Base-by-base conservation (phyloP, 2,113 vertebrate species). In the Columba janthina region DNA sequence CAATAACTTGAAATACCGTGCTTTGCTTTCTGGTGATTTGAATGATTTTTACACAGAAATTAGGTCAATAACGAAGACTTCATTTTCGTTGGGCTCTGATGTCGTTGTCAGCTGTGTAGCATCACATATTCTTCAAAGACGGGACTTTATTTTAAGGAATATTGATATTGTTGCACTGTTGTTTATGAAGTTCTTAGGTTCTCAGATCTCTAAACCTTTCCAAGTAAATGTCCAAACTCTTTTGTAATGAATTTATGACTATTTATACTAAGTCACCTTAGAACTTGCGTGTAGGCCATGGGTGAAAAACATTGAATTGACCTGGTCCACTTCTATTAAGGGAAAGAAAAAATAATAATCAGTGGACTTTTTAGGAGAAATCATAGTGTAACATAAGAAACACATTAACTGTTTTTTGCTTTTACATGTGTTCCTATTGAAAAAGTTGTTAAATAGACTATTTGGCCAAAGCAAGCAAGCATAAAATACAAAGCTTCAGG, bases 261-360 rank as follows among this genome's bases (percentile, higher is more conserved):
- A 70, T 11, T 28, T 14, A n/a, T 50, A 12, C 31, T 78, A 62
- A 69, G 21, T 82, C 42, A 34, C 38, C 48, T 67, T 89, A 80
- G 29, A 94, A 84, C 12, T 34, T 60, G 16, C 22, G 25, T 56
- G 34, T 38, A 22, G 31, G 64, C 19, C 10, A 5, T 11, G 11
- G 16, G 31, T 72, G 51, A 75, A 78, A 82, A 26, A 1, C n/a
- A 42, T 15, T 70, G 18, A 58, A 74, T 3, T 34, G 11, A 58
- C 53, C 28, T 15, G 9, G 66, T 91, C 12, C 15, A 29, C 7
- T 73, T 84, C 24, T 16, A 26, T 19, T 80, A 48, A 36, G 18
- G 24, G 17, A 6, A 10, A 40, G 28, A 53, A 6, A 44, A 46
- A 12, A 53, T 50, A n/a, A 36, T 10, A n/a, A 36, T 10, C 0